A percentile compares a stretch with the other conserved stretches of the same genome.
Conservation (phyloP, 2,797 vertebrate species). For the Pagetopsis macropterus region DNA sequence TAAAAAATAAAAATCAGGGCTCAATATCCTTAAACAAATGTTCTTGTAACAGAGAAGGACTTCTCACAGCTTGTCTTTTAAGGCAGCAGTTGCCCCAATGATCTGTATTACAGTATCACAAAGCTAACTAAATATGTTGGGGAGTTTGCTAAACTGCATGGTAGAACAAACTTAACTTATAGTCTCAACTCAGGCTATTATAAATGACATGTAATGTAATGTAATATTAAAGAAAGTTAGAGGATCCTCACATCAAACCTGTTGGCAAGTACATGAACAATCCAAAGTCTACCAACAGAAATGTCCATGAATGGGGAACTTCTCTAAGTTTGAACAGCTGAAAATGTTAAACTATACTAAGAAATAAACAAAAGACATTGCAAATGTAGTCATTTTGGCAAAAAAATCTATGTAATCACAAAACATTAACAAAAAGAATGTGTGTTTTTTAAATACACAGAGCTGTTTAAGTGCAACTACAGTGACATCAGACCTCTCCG, state of each 20-base stretch:
- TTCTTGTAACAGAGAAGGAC: not conserved
- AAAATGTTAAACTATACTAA: not conserved
- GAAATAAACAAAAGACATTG: not conserved
- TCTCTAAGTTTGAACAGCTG: not conserved
- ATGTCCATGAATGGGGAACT: not conserved
- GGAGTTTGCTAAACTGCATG: not conserved
- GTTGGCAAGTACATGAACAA: not conserved
- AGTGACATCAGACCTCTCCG: slow-evolving; percentile 23
- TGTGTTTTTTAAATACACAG: not conserved
- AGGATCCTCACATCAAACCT: not conserved
- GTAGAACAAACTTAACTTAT: not conserved
- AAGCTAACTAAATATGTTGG: slow-evolving; percentile 10
- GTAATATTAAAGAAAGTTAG: not conserved
- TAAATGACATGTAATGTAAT: no score
- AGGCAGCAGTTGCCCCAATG: not conserved
- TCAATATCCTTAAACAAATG: not conserved
- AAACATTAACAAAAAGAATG: not conserved
- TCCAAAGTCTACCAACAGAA: not conserved
- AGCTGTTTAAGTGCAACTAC: not conserved
- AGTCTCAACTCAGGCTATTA: not conserved
- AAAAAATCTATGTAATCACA: not conserved
- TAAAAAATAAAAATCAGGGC: not conserved
- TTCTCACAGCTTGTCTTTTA: not conserved
- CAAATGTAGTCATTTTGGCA: not conserved
- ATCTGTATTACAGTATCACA: not conserved